Evolutionary conservation across 2,888 invertebrate genomes (phyloP).

Genomic region (Synanthedon andrenaeformis): DNA sequence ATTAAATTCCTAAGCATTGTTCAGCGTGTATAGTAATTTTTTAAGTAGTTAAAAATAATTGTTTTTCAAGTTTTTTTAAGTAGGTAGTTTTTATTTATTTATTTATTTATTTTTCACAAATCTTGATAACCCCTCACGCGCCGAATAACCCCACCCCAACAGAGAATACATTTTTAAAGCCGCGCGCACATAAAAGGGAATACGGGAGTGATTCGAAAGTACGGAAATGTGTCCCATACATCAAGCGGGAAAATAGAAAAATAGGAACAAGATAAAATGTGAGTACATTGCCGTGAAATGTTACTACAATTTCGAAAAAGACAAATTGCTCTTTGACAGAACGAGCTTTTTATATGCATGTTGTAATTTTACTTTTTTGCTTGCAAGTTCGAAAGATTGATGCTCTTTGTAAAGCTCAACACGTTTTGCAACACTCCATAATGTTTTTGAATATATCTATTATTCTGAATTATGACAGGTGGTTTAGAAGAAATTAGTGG

Average conservation of each 20-base stretch:
- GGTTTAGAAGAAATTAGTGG: too few relatives aligned
- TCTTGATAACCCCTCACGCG: conserved; percentile 26
- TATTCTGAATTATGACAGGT: too few relatives aligned
- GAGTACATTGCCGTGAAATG: conserved; percentile 56
- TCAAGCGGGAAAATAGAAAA: conserved; percentile 64
- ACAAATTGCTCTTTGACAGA: conserved; percentile 50
- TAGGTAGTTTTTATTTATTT: conserved; percentile 23
- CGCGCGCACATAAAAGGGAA: conserved; percentile 59
- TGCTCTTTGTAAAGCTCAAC: too few relatives aligned
- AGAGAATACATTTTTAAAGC: conserved; percentile 64
- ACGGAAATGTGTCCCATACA: conserved; percentile 66
- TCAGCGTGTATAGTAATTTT: too few relatives aligned
- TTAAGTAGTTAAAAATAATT: too few relatives aligned
- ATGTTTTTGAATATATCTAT: too few relatives aligned
- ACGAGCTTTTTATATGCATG: conserved; percentile 41
- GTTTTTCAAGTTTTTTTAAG: too few relatives aligned
- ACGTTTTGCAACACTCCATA: too few relatives aligned
- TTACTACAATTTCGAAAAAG: conserved; percentile 54
- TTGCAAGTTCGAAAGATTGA: too few relatives aligned
- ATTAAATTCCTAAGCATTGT: too few relatives aligned
- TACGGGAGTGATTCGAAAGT: conserved; percentile 59
- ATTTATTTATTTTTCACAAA: conserved; percentile 36
- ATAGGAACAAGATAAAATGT: conserved; percentile 57
- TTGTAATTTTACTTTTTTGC: conserved; percentile 1
- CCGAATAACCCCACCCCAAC: conserved; percentile 30